These are phyloP conservation scores for Pagetopsis macropterus DNA, from an alignment of 2,797 vertebrate species.

Conservation along the genomic window DNA sequence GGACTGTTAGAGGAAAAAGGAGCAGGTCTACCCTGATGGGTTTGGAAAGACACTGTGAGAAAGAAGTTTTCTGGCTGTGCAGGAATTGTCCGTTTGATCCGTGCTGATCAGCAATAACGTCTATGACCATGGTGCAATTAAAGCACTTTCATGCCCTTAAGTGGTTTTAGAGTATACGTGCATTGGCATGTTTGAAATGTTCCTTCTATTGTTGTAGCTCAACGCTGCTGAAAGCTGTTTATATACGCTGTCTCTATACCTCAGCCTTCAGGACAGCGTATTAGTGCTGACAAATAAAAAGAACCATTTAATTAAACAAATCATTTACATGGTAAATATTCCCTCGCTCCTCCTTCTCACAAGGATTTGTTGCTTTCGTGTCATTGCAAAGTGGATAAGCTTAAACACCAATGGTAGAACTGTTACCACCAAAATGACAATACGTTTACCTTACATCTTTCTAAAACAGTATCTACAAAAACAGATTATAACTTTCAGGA, in stretches of 20 bases:
- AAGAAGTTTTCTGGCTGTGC: constrained; percentile 40
- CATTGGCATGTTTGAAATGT: constrained; percentile 29
- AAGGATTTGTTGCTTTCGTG: background rate
- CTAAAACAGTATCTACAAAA: too few species aligned
- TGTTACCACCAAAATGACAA: too few species aligned
- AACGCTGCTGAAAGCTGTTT: constrained; percentile 40
- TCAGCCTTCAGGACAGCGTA: background rate
- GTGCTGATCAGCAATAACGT: constrained; percentile 25
- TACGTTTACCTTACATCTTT: too few species aligned
- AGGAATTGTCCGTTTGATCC: constrained; percentile 55
- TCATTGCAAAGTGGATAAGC: background rate
- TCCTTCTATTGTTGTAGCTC: constrained; percentile 30
- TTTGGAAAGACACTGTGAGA: constrained; percentile 35
- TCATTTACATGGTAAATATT: background rate
- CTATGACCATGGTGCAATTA: constrained; percentile 38
- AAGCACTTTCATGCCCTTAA: constrained; percentile 42
- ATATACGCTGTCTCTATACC: constrained; percentile 2
- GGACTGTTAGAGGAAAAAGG: background rate
- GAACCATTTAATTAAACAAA: background rate
- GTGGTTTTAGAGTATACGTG: constrained; percentile 40
- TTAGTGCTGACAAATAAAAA: constrained; percentile 7
- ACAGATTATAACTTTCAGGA: too few species aligned
- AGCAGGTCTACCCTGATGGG: constrained; percentile 31
- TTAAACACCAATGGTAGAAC: background rate
- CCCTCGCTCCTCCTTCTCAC: background rate